Conservation (phyloP, 2,113 vertebrate species). For the human region GRCh38 chrX:98089001-98089500, state of each 20-base stretch:
- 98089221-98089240: background rate
- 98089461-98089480: background rate
- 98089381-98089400: background rate
- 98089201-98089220: background rate
- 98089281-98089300: background rate
- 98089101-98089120: background rate
- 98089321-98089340: background rate
- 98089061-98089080: slow-evolving; percentile 12
- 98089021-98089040: background rate
- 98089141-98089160: background rate
- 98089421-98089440: background rate
- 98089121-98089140: background rate
- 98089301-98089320: background rate
- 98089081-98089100: background rate
- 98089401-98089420: background rate
- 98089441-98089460: background rate
- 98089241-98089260: background rate
- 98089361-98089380: background rate
- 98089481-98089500: background rate
- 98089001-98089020: background rate
- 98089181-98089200: background rate
- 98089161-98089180: background rate
- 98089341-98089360: background rate
- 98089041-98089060: background rate
- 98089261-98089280: slow-evolving; percentile 7